These are phyloP conservation scores for Scolopax bukidnonensis DNA, from an alignment of 2,797 vertebrate species.

Conservation along the genomic window DNA sequence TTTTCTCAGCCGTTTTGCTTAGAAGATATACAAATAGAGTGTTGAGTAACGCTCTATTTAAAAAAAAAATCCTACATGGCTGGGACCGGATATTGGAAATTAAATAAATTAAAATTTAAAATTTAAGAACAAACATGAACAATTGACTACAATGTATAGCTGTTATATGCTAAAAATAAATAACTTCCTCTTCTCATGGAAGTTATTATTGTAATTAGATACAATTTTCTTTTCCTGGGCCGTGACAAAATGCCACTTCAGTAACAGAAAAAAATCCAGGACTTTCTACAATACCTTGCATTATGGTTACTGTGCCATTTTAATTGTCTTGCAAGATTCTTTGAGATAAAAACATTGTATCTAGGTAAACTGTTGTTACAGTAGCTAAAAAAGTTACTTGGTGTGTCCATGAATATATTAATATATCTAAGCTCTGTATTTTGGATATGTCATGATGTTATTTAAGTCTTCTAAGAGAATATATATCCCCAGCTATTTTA, in stretches of 20 bases:
- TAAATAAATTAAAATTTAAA: not conserved
- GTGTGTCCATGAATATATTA: rapidly evolving
- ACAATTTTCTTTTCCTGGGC: not conserved
- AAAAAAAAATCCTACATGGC: rapidly evolving
- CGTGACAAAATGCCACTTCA: not conserved
- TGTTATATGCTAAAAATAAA: not conserved
- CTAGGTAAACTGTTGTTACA: not conserved
- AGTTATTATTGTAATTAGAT: not conserved
- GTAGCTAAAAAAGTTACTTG: not conserved
- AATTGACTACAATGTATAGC: not conserved
- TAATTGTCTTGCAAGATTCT: not conserved
- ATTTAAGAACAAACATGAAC: not conserved
- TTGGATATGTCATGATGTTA: too few relatives aligned
- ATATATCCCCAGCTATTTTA: not conserved
- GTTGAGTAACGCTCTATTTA: not conserved
- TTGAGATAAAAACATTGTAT: not conserved
- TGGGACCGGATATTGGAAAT: not conserved
- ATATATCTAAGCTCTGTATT: not conserved
- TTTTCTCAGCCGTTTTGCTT: not conserved
- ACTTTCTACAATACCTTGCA: not conserved
- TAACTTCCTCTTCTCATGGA: not conserved
- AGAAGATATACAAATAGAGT: not conserved
- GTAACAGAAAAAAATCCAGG: not conserved
- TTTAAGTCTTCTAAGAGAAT: not conserved
- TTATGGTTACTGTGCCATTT: not conserved